phyloP scores from a whole-genome alignment of 2,888 invertebrate species.

The Arenicola marina region DNA sequence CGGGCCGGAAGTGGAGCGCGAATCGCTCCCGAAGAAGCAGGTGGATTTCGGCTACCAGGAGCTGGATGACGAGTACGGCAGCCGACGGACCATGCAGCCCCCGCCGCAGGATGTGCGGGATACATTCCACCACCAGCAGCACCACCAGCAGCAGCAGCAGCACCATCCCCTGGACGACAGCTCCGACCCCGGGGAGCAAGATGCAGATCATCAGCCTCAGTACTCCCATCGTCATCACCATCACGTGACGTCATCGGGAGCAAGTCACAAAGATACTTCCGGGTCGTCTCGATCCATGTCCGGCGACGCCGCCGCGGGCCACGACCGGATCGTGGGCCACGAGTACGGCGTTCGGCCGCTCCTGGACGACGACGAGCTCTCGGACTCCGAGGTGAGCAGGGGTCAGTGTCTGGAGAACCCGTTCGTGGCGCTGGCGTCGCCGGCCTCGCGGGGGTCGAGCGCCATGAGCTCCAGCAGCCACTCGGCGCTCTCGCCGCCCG shows the following conservation, averaged over 20 bases:
- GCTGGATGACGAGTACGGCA: conserved; percentile 57
- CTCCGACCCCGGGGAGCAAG: neutral
- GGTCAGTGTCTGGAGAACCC: neutral
- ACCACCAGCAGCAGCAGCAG: neutral
- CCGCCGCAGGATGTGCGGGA: conserved; percentile 2
- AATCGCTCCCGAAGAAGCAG: conserved; percentile 51
- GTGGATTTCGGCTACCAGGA: conserved; percentile 51
- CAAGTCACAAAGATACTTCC: too few relatives aligned
- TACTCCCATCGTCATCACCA: neutral
- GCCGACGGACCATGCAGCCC: conserved; percentile 25
- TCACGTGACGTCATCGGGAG: too few relatives aligned
- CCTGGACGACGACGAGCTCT: conserved; percentile 76
- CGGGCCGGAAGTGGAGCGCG: conserved; percentile 61
- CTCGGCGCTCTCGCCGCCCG: neutral
- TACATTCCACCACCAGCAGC: too few relatives aligned
- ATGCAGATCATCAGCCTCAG: neutral
- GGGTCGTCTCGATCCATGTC: neutral
- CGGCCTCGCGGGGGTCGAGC: conserved; percentile 14
- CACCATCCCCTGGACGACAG: conserved; percentile 5
- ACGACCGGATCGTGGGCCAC: conserved; percentile 71
- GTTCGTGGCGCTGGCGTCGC: neutral
- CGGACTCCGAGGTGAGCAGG: conserved; percentile 42
- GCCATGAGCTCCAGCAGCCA: conserved; percentile 23
- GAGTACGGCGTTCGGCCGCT: conserved; percentile 77
- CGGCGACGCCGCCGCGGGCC: too few relatives aligned